Evolutionary conservation across 2,888 invertebrate species (phyloP), one percentile per base, ranked within the genome.

Genomic region (Mesorhabditis spiculigera): DNA sequence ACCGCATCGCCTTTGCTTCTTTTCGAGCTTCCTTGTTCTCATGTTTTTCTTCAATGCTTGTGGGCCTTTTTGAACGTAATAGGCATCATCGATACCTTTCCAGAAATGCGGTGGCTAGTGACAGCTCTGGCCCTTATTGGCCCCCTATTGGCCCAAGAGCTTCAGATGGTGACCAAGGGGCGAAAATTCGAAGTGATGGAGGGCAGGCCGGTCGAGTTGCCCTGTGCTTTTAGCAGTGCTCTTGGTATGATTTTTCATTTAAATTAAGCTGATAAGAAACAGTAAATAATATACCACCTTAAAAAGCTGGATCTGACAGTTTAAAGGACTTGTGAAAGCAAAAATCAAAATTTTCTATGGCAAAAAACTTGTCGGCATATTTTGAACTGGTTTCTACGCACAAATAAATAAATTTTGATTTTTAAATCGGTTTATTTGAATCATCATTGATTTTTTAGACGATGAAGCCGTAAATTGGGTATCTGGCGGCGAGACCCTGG

Each of bases 61-160:
- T n/a, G 8, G 8, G 58, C 58, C 58, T 10, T 13, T 50, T 50
- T n/a, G n/a, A n/a, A n/a, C n/a, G n/a, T n/a, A n/a, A n/a, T n/a
- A n/a, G n/a, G n/a, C n/a, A n/a, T n/a, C n/a, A n/a, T 50, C 58
- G n/a, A 50, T 50, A 28, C 28, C n/a, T 50, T 50, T 50, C 1
- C 58, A 50, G 58, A 50, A 50, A 50, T 50, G 58, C 8, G 58
- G 58, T 50, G 58, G 58, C 58, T n/a, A 50, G 58, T 50, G 58
- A 50, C n/a, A 13, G 10, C n/a, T 2, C n/a, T 50, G 58, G 8
- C 28, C 28, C 28, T 28, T 1, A 50, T n/a, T 10, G 58, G 58
- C 8, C 8, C n/a, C 58, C 58, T 13, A 2, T 50, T 50, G 58
- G 8, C 28, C 28, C 28, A 28, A 28, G 58, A 50, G 8, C 58